phyloP scores from a whole-genome alignment of 2,113 vertebrate genomes.

The Phylloscopus whistleri region DNA sequence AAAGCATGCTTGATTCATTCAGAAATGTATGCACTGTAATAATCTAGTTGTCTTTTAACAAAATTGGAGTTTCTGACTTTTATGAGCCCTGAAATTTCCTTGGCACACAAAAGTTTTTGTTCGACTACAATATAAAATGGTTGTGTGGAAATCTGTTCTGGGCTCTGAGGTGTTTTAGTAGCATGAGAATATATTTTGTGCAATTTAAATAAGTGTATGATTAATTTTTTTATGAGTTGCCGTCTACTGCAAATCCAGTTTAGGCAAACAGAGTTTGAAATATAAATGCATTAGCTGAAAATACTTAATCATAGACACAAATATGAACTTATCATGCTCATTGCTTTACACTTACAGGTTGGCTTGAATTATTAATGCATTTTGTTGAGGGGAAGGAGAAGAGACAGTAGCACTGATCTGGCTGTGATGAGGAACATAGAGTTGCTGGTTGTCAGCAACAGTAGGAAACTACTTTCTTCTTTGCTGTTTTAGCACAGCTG shows the following conservation, averaged over 20 bases:
- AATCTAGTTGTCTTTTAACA: not conserved
- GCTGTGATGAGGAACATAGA: not conserved
- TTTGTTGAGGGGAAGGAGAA: not conserved
- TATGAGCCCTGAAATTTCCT: constrained; percentile 5
- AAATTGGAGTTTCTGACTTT: not conserved
- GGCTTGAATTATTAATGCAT: not conserved
- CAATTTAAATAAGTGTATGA: constrained; percentile 4
- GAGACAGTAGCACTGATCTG: not conserved
- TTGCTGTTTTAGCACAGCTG: not conserved
- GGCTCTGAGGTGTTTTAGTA: not conserved
- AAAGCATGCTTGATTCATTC: not conserved
- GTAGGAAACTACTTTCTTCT: not conserved
- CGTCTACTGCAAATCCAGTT: not conserved
- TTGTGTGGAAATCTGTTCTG: not conserved
- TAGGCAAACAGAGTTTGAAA: constrained; percentile 34
- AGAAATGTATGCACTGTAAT: not conserved
- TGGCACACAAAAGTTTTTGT: not conserved
- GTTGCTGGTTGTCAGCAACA: not conserved
- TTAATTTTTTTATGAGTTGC: constrained; percentile 32
- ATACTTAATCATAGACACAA: constrained; percentile 9
- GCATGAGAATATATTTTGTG: not conserved
- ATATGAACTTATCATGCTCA: not conserved
- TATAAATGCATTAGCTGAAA: not conserved
- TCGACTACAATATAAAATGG: not conserved
- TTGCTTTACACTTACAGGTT: not conserved